Conservation (phyloP, 2,113 vertebrate genomes). For the Nannobrachium achirus region DNA sequence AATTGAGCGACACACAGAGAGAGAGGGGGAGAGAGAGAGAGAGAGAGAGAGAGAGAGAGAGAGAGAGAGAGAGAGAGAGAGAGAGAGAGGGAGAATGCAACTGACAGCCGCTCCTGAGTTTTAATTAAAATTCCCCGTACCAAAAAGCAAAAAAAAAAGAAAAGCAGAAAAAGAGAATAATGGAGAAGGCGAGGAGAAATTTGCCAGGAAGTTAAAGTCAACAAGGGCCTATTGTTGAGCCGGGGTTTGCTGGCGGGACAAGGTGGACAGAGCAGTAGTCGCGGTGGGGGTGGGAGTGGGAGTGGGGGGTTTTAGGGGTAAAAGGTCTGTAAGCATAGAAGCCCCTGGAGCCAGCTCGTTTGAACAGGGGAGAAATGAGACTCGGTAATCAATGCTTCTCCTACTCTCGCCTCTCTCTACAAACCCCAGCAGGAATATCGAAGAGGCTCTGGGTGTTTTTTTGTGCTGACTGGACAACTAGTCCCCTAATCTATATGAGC, state of each 20-base stretch:
- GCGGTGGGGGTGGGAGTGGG: not conserved
- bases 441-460: slow-evolving; percentile 54
- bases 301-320: slow-evolving; percentile 10
- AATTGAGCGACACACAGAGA: not conserved
- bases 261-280: not conserved
- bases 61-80: not conserved
- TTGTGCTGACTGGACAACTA: slow-evolving; percentile 64
- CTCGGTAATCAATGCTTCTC: slow-evolving; percentile 59
- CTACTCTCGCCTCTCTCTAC: slow-evolving; percentile 48
- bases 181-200: not conserved
- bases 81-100: not conserved
- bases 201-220: not conserved
- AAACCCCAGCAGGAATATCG: slow-evolving; percentile 39
- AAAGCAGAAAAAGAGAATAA: slow-evolving; percentile 8
- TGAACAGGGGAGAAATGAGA: slow-evolving; percentile 53
- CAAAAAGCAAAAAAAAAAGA: not conserved
- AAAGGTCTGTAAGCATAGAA: slow-evolving; percentile 28
- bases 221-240: not conserved
- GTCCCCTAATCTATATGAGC: slow-evolving; percentile 58
- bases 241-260: not conserved
- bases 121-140: slow-evolving; percentile 48
- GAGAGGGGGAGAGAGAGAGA: not conserved
- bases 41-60: not conserved
- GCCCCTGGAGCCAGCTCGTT: slow-evolving; percentile 26
- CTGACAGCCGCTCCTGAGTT: slow-evolving; percentile 17